Base-by-base conservation (phyloP, 2,113 vertebrate genomes). In the Narcine bancroftii region DNA sequence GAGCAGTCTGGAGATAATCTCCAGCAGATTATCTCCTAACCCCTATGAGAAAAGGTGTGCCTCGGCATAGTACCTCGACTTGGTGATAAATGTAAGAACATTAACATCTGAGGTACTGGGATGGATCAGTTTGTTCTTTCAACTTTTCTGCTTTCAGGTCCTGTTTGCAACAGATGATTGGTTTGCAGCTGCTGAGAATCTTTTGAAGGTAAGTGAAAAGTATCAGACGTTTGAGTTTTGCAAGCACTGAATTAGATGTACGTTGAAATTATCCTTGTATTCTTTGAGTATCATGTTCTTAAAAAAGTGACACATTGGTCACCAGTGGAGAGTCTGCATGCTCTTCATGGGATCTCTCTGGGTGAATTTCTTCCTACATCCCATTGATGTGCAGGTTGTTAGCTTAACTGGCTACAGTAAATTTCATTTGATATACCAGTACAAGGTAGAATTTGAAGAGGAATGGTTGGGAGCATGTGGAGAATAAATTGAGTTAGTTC, bases 181-280 rank as follows among this genome's bases (percentile, higher is more conserved):
- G 93, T 96, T 95, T 92, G 87, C 93, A 87, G 47, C 92, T 47
- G 94, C 94, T 53, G 94, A 96, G 93, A 94, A 95, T 91, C 92
- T 95, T 9, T 65, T 95, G 92, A 95, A 95, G 93, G 92, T 94
- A 26, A 66, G 89, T 69, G 26, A 13, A 63, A 65, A 4, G 36
- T n/a, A 39, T 39, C 1, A 39, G 29, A 69, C 47, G 7, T 29
- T 33, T 69, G 1, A 26, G 11, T 71, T 91, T 65, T 91, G 13
- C 24, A 69, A 53, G 26, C 17, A 5, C 15, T n/a, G 50, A 60
- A 39, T 53, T 60, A 7, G 50, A 33, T 21, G 17, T 83, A 83
- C 29, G 53, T n/a, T 83, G 79, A 53, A 83, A 29, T 53, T 29
- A 53, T 83, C 26, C 79, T 15, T 53, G 26, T 53, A 83, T 33